Evolutionary conservation across 1,140 invertebrate genomes (phyloP), one percentile per base, ranked within the genome.

Genomic region (Dendrolimus kikuchii): DNA sequence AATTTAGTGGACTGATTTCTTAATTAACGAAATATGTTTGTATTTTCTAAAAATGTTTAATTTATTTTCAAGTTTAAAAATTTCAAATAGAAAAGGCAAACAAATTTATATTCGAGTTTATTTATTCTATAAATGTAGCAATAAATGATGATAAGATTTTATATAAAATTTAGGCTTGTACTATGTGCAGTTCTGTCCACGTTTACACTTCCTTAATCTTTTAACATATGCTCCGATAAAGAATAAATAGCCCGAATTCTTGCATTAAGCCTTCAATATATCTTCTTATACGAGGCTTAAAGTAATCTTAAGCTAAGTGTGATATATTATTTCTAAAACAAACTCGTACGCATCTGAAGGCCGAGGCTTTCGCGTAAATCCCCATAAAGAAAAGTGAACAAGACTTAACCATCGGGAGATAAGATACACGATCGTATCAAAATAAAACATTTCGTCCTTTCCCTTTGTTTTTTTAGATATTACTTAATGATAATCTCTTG

Each of bases 241-340:
- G 45, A 56, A 64, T 61, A 59, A 60, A 60, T 55, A 54, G 50
- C 53, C 49, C 38, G 49, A 71, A 68, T 62, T 68, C 55, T 59
- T 59, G 48, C 58, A 68, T 67, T 75, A 71, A 70, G 69, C 65
- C 62, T 55, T 57, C 66, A 54, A 73, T 73, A 69, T 66, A 69
- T 76, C 72, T 71, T 71, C 65, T 70, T 65, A 71, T 62, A 61
- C 57, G 54, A 51, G 57, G 67, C 70, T 73, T 68, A 60, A 58
- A 64, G 66, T 75, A 75, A 73, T 76, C 71, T 65, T 53, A 51
- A 54, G 61, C 57, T 66, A 68, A 71, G 66, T 74, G 67, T 74
- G 68, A 71, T 74, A 65, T 76, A 76, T 74, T 70, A 65, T 71
- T 64, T 64, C 51, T 51, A 67, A 72, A 76, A 68, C 64, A 71